Percentiles rank a stretch among this genome's conserved stretches.
Evolutionary conservation across 2,797 vertebrate species (phyloP).

Genomic region (Eospalax fontanierii): DNA sequence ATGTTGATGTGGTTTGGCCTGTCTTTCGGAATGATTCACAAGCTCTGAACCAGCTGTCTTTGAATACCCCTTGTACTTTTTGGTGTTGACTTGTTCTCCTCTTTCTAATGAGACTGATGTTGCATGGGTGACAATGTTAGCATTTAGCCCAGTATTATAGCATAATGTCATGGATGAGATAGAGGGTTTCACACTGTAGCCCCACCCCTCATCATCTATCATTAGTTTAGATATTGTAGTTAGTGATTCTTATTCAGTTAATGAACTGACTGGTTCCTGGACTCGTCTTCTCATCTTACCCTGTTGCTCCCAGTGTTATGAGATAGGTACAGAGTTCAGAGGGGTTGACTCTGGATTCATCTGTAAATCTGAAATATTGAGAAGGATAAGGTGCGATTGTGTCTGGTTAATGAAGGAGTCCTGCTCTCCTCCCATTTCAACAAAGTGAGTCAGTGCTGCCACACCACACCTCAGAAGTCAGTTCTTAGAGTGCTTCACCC

Average conservation of each 20-base stretch:
- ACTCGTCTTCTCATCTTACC: not conserved
- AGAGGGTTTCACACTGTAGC: not conserved
- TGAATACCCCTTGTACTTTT: conserved; percentile 55
- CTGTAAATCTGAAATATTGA: not conserved
- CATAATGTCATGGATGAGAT: not conserved
- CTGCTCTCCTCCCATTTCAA: not conserved
- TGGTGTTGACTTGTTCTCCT: not conserved
- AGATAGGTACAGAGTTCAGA: not conserved
- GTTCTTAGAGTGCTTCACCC: not conserved
- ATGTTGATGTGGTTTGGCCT: conserved; percentile 45
- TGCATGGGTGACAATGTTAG: conserved; percentile 63
- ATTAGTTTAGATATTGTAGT: not conserved
- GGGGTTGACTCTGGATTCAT: not conserved
- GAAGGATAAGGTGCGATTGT: not conserved
- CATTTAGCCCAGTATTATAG: conserved; percentile 42
- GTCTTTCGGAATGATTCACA: conserved; percentile 66
- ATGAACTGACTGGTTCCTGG: not conserved
- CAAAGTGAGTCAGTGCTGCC: not conserved
- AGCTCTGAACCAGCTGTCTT: conserved; percentile 64
- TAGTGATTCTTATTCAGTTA: not conserved
- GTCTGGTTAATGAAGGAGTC: not conserved
- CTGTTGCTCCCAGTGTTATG: not conserved
- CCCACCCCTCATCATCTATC: not conserved
- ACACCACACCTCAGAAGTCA: not conserved
- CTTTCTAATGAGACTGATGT: conserved; percentile 57